These are phyloP conservation scores for Tinea semifulvella DNA, from an alignment of 2,888 invertebrate species.

Conservation along the genomic window DNA sequence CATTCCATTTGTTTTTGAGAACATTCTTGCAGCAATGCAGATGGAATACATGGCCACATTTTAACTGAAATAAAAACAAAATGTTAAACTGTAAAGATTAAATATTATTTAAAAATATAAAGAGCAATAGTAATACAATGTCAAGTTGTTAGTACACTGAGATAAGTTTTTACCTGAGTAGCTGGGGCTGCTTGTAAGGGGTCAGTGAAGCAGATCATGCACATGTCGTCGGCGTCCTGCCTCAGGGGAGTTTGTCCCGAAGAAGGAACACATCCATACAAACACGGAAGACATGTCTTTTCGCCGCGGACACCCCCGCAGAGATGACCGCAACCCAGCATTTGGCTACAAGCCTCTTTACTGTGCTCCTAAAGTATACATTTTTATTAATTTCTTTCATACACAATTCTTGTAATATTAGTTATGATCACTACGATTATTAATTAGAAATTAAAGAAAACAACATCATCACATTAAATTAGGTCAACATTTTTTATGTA, in stretches of 20 bases:
- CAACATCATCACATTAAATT: no score
- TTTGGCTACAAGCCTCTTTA: constrained; percentile 82
- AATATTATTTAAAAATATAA: not conserved
- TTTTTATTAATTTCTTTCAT: not conserved
- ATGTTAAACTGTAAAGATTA: no score
- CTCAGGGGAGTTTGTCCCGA: constrained; percentile 77
- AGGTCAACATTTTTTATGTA: no score
- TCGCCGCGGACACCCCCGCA: constrained; percentile 95
- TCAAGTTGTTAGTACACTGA: no score
- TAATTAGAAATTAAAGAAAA: no score
- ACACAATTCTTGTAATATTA: no score
- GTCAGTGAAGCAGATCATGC: constrained; percentile 99
- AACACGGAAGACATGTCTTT: constrained; percentile 85
- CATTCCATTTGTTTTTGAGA: constrained; percentile 88
- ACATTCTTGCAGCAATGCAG: constrained; percentile 89
- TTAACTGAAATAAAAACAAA: constrained; percentile 61
- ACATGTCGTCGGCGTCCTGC: constrained; percentile 99
- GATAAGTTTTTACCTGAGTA: constrained; percentile 74
- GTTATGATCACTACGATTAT: no score
- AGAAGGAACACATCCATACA: constrained; percentile 88
- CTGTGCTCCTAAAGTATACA: constrained; percentile 71
- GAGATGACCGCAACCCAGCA: constrained; percentile 87
- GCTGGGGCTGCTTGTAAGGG: constrained; percentile 95
- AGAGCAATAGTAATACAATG: no score
- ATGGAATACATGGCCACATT: constrained; percentile 97